phyloP scores from a whole-genome alignment of 2,888 invertebrate genomes.

The Drosophila trichaetosa region DNA sequence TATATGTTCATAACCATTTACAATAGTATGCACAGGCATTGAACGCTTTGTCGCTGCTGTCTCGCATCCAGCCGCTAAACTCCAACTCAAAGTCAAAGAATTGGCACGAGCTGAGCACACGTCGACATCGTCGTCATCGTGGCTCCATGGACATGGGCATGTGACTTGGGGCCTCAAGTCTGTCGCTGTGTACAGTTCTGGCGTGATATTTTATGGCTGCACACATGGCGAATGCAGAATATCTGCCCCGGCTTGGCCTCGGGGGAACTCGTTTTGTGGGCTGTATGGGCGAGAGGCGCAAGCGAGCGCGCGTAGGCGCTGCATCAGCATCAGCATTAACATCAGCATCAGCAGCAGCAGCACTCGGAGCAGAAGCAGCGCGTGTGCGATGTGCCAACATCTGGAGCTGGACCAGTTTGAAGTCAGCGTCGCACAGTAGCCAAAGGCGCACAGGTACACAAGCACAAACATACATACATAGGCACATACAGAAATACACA shows the following conservation, averaged over 20 bases:
- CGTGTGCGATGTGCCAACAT: slow-evolving; percentile 77
- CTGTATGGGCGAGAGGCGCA: slow-evolving; percentile 49
- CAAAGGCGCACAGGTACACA: slow-evolving; percentile 53
- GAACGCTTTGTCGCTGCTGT: slow-evolving; percentile 44
- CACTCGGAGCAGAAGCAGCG: slow-evolving; percentile 44
- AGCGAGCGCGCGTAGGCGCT: slow-evolving; percentile 74
- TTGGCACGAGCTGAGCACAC: slow-evolving; percentile 82
- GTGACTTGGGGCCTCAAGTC: slow-evolving; percentile 40
- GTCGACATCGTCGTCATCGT: slow-evolving; percentile 44
- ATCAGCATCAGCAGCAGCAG: slow-evolving; percentile 27
- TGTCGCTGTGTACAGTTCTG: slow-evolving; percentile 68
- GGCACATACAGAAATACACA: neutral
- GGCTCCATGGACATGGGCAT: slow-evolving; percentile 38
- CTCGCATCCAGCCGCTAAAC: slow-evolving; percentile 49
- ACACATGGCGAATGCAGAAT: slow-evolving; percentile 64
- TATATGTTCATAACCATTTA: slow-evolving; percentile 43
- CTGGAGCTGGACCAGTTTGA: slow-evolving; percentile 75
- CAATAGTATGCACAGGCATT: slow-evolving; percentile 38
- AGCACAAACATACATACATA: neutral
- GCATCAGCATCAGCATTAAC: slow-evolving; percentile 7
- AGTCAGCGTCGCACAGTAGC: slow-evolving; percentile 62
- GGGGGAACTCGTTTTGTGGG: slow-evolving; percentile 77
- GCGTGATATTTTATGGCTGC: slow-evolving; percentile 68
- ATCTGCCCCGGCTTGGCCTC: slow-evolving; percentile 39
- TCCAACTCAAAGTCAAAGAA: slow-evolving; percentile 59